These are phyloP conservation scores for Picus viridis DNA, from an alignment of 2,797 vertebrate genomes.

Conservation along the genomic window DNA sequence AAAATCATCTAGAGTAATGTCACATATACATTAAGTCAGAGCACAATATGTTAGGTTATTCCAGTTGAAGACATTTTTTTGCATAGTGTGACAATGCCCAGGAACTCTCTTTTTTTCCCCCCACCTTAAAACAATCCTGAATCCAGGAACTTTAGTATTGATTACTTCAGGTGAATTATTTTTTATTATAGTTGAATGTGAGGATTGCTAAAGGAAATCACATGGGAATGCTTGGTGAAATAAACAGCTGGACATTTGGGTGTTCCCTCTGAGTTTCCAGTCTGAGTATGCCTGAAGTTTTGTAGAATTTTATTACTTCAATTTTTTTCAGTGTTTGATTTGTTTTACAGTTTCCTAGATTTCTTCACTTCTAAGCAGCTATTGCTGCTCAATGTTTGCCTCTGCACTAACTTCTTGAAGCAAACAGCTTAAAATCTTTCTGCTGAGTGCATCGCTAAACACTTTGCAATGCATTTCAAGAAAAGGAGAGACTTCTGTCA, in stretches of 20 bases:
- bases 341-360: background rate
- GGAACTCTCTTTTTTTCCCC: background rate
- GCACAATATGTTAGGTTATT: background rate
- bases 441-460: background rate
- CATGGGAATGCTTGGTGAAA: background rate
- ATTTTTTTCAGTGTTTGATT: background rate
- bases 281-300: background rate
- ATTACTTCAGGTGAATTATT: background rate
- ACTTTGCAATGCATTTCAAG: background rate
- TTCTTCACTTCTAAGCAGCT: background rate
- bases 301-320: background rate
- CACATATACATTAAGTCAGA: background rate
- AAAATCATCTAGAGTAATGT: background rate
- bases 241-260: background rate
- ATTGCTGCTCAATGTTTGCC: background rate
- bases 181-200: background rate
- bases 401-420: background rate
- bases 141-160: background rate
- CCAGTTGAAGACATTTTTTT: background rate
- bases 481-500: background rate
- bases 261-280: background rate
- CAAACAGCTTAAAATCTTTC: background rate
- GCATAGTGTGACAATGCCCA: background rate
- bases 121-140: background rate
- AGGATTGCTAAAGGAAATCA: background rate